Conservation (phyloP, 1,140 invertebrate species). For the Coenobita brevimanus region DNA sequence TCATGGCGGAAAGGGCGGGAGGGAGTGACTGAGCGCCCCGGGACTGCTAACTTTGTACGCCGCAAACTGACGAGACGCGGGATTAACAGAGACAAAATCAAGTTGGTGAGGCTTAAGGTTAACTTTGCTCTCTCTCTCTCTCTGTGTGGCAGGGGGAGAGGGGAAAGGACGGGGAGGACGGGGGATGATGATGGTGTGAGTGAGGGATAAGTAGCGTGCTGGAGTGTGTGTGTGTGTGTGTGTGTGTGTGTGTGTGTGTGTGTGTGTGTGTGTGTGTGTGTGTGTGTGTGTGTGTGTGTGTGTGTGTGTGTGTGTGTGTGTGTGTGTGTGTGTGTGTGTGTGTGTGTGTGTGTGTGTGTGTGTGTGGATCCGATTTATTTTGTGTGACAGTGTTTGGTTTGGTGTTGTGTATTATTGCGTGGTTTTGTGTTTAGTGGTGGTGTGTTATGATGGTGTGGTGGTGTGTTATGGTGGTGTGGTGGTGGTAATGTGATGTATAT, state of each 20-base stretch:
- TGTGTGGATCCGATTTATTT: no score
- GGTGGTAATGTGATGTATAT: no score
- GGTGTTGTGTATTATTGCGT: no score
- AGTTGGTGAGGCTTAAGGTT: constrained; percentile 15
- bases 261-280: constrained; percentile 20
- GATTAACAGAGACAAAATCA: constrained; percentile 21
- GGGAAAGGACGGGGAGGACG: not conserved
- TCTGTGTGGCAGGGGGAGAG: not conserved
- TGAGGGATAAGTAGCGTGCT: not conserved
- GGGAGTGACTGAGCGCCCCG: not conserved
- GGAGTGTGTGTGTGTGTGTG: constrained; percentile 17
- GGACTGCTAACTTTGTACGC: constrained; percentile 15
- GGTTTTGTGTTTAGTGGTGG: no score
- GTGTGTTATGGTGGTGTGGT: no score
- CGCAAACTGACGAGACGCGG: constrained; percentile 14
- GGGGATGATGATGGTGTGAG: not conserved
- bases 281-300: no score
- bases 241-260: constrained; percentile 31
- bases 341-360: no score
- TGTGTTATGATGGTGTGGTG: no score
- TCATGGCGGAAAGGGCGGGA: not conserved
- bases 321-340: no score
- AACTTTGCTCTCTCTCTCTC: constrained; percentile 9
- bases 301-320: no score
- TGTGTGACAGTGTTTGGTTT: no score